Base-by-base conservation (phyloP, 2,113 vertebrate genomes). In the Prochilodus magdalenae region DNA sequence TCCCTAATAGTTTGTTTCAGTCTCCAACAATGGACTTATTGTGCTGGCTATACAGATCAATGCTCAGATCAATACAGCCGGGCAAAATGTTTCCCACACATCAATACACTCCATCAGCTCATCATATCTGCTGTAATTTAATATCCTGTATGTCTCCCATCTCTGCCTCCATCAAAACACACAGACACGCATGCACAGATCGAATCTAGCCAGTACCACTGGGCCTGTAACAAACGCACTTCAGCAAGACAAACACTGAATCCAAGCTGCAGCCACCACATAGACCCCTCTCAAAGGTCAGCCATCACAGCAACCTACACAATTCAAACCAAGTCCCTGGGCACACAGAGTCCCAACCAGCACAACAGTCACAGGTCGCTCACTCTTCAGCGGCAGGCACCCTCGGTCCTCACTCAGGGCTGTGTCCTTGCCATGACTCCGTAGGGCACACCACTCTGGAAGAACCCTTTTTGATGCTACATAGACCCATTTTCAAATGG, bases 71-170 rank as follows among this genome's bases (percentile, higher is more conserved):
- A 60, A 85, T 78, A 69, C 18, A 3, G 29, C 14, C 74, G 33
- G 49, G 55, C 22, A 24, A 12, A 47, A 51, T 47, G 30, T 26
- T 77, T 65, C 36, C 33, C 33, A 47, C 29, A 75, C 72, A 72
- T 76, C 65, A 53, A 20, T 77, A 78, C 60, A 63, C 63, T 81
- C 72, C 83, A 85, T 77, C 79, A 81, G 11, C 5, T 80, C 65
- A 55, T 63, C 18, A 73, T 51, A 76, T 53, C 49, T 63, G 40
- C 53, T 40, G 40, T 77, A 49, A 81, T 81, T 44, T 67, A 73
- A 81, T 77, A 77, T 69, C 67, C 36, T 69, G 51, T 51, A 20
- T 73, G 30, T 73, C 12, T 22, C n/a, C 5, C 18, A 51, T 59
- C 59, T 63, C 29, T 57, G 24, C 26, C 18, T 59, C 55, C 49